Evolutionary conservation across 2,113 vertebrate genomes (phyloP).

Genomic region (Maylandia zebra): DNA sequence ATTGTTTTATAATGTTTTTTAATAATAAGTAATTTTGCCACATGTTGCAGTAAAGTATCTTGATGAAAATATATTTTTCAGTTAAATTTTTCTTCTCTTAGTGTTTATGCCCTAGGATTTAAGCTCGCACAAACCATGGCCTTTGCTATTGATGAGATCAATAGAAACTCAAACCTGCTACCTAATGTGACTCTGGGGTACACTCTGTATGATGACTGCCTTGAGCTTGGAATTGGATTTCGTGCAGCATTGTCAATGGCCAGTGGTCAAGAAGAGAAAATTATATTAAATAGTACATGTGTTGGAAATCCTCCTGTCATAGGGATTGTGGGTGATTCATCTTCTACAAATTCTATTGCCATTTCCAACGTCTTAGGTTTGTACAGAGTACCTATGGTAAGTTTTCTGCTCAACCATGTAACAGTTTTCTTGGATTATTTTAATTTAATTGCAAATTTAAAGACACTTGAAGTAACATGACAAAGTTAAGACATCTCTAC

Average conservation of each 20-base stretch:
- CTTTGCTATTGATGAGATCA: no score
- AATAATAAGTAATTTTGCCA: background rate
- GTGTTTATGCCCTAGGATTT: no score
- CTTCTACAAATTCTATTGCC: no score
- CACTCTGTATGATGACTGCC: background rate
- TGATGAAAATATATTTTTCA: background rate
- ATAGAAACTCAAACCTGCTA: no score
- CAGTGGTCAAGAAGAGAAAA: conserved; percentile 25
- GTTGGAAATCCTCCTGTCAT: background rate
- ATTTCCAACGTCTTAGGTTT: conserved; percentile 5
- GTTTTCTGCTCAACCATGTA: background rate
- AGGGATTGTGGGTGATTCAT: no score
- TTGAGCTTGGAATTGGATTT: conserved; percentile 37
- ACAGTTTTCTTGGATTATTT: fast-evolving
- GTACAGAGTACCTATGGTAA: conserved; percentile 43
- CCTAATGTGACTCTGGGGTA: background rate
- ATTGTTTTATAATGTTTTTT: background rate
- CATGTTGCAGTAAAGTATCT: background rate
- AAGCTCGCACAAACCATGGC: no score
- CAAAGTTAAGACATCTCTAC: background rate
- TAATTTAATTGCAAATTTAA: background rate
- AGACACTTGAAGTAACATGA: background rate
- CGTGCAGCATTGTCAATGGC: conserved; percentile 39
- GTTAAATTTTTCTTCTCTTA: no score
- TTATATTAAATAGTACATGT: background rate